Base-by-base conservation (phyloP, 2,888 invertebrate species). In the Nyleta sp. region DNA sequence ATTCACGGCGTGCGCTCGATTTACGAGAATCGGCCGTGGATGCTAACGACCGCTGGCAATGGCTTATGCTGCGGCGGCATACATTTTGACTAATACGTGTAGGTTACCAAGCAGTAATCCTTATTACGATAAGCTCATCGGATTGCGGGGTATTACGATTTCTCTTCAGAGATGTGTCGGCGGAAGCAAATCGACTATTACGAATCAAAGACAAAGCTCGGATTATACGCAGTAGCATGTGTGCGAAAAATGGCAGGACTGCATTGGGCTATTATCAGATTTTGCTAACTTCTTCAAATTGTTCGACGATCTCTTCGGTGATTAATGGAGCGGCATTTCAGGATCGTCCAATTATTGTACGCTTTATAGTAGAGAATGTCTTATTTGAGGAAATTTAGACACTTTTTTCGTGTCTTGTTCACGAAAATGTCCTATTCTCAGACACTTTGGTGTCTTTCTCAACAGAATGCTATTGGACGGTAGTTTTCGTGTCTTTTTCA, bases 41-140 rank as follows among this genome's bases (percentile, higher is more conserved):
- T 65, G 31, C 28, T 73, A 73, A 65, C 42, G 50, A 57, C 55
- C 53, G 44, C 44, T 35, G 53, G 11, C 53, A 53, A 71, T 55
- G 71, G 62, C 53, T 72, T 72, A 64, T 38, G 55, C 53, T 64
- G 62, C 22, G 42, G 48, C 15, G 42, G 44, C 40, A 42, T 53
- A 44, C 62, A 60, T 72, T 62, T 62, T 72, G 55, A 62, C 46
- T 62, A 72, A 72, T 62, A 62, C 48, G 71, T 46, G 38, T 53
- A 60, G 40, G 53, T 44, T 42, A 48, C 35, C 38, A 60, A 28
- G 22, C 65, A 65, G 46, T 77, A 76, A 71, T 77, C 76, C 71
- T 59, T 76, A 76, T 76, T 76, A 76, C 64, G 76, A 59, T 76
- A 76, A 76, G 76, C 71, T 65, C 71, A 46, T 68, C 50, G 65